phyloP scores from a whole-genome alignment of 2,888 invertebrate species.

The Ephialtes manifestator region DNA sequence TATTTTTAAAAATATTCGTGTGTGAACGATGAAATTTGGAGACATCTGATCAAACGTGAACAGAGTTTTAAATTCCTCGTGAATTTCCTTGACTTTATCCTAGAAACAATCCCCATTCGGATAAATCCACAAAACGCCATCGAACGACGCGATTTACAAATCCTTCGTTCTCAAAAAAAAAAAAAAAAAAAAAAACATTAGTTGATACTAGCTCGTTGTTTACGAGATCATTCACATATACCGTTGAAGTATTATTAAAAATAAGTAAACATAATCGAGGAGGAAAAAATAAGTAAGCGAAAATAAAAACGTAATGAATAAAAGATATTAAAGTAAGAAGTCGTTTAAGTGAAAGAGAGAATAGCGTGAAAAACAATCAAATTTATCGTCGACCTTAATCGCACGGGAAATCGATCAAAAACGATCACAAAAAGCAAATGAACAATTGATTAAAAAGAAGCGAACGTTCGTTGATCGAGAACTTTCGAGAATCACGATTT shows the following conservation, averaged over 20 bases:
- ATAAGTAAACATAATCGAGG: constrained; percentile 60
- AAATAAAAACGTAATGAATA: constrained; percentile 29
- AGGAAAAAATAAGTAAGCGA: constrained; percentile 26
- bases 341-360: constrained; percentile 74
- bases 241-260: constrained; percentile 69
- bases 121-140: constrained; percentile 17
- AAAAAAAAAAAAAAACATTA: constrained; percentile 15
- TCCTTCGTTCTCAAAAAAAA: constrained; percentile 43
- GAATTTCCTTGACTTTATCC: constrained; percentile 15
- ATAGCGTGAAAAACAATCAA: constrained; percentile 85
- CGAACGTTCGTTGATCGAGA: constrained; percentile 35
- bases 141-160: constrained; percentile 46
- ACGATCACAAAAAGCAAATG: constrained; percentile 28
- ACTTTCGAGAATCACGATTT: constrained; percentile 54
- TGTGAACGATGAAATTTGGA: constrained; percentile 27
- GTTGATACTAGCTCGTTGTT: not conserved
- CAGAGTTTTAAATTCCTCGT: constrained; percentile 15
- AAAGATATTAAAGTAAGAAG: constrained; percentile 48
- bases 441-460: constrained; percentile 11
- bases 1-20: constrained; percentile 20
- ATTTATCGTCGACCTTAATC: constrained; percentile 69
- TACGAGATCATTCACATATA: constrained; percentile 40
- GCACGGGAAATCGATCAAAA: constrained; percentile 47
- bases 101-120: not conserved
- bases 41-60: constrained; percentile 33